Base-by-base conservation (phyloP, 2,888 invertebrate genomes). In the Cetonia aurata region DNA sequence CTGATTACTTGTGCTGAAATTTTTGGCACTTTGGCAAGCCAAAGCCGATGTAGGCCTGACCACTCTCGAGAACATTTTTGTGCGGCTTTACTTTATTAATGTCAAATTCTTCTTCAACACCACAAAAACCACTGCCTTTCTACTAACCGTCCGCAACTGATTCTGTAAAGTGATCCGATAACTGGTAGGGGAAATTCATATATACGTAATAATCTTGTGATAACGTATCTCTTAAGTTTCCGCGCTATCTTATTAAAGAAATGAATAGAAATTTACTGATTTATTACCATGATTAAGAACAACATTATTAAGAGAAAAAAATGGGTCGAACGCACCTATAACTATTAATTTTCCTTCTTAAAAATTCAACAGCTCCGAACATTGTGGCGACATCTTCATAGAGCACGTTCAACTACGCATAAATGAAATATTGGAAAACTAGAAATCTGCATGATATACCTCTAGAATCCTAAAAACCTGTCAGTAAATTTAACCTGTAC, bases 51-150 rank as follows among this genome's bases (percentile, higher is more conserved):
- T 75, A 13, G 73, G 72, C 73, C 70, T 77, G 42, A 76, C 17
- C 37, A 70, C 72, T 42, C 77, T 75, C 15, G 78, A 76, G 46
- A 76, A 76, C 78, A 78, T 78, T 73, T 75, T 75, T 56, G 62
- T 57, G 48, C 57, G 55, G 19, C 19, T 15, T 42, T 57, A 33
- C 17, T 17, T 17, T 42, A 10, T 44, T 19, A 37, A 3, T 10
- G 37, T 37, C 10, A 57, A 57, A 57, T 37, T 37, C 37, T 37
- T 9, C 37, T 37, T 37, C 37, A 8, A 57, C 57, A 57, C 57
- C 42, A 57, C 57, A 41, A 57, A 57, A 57, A 44, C 57, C 57
- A 44, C 57, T 44, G 57, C 42, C 13, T 57, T 6, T 42, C 55
- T 33, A 57, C 41, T 19, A 42, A 19, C 25, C 25, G 57, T 19